Conservation (phyloP, 1,140 invertebrate genomes). For the Aphelenchoides besseyi region DNA sequence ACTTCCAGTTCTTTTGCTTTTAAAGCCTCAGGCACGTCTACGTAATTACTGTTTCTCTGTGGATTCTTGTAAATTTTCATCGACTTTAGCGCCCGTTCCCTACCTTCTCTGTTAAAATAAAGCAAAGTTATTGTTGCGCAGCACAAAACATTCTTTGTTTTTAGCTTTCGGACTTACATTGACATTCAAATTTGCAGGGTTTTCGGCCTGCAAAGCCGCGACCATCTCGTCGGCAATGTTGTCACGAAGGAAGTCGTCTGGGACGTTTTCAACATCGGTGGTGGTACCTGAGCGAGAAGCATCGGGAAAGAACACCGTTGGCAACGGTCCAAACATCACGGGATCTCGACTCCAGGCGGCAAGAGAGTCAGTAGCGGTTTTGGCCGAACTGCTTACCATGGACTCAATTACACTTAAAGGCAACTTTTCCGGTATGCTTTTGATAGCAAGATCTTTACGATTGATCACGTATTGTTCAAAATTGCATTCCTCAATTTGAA, state of each 20-base stretch:
- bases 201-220: conserved; percentile 22
- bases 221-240: conserved; percentile 51
- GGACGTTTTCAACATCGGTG: not conserved
- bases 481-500: no score
- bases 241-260: conserved; percentile 41
- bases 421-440: conserved; percentile 19
- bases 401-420: conserved; percentile 23
- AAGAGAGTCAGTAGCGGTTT: conserved; percentile 44
- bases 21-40: not conserved
- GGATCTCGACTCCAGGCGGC: conserved; percentile 38
- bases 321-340: conserved; percentile 21
- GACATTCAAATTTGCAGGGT: not conserved
- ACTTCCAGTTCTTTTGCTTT: not conserved
- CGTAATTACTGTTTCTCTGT: not conserved
- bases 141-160: not conserved
- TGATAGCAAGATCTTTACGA: conserved; percentile 3
- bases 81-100: not conserved
- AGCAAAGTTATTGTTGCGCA: not conserved
- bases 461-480: no score
- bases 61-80: no score
- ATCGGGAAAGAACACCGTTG: not conserved
- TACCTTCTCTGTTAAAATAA: not conserved
- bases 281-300: not conserved
- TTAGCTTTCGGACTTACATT: not conserved
- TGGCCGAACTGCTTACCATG: conserved; percentile 45